Evolutionary conservation across 2,888 invertebrate species (phyloP), one percentile per base, ranked within the genome.

Genomic region (Drosophila longiperda): DNA sequence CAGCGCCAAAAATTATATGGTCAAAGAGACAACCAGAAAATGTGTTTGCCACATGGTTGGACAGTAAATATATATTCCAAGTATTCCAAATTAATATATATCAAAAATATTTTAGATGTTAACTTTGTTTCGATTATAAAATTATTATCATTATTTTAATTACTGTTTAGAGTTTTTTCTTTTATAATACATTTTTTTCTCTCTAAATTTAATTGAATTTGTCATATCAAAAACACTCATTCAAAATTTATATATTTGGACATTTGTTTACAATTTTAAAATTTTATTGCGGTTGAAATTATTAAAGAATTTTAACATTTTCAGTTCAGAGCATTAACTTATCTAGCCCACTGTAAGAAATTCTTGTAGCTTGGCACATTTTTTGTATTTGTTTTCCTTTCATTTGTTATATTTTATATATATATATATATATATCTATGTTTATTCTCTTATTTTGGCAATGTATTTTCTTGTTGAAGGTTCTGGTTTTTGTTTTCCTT

Each of bases 1-100:
- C 83, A 77, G 54, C 72, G 67, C 55, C 78, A 57, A 77, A 77
- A 74, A 64, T 67, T 66, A 78, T 78, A 45, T 34, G 75, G 78
- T 78, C 78, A 75, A 72, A 71, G 65, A 52, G 78, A 62, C 59
- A 68, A 45, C 45, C 78, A 75, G 66, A 61, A 74, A 68, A 76
- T 65, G 73, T 66, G 59, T 73, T 62, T 77, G 70, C 53, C 70
- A 64, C 62, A 57, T 71, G 68, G 63, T 55, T 54, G 62, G 54
- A 69, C 72, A 59, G 33, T 55, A 69, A 53, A 69, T 61, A 67
- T 69, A 67, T 69, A 58, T 53, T 45, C 40, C 53, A 42, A 29
- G 42, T 32, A 52, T 29, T 23, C n/a, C 32, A 74, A 45, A 26
- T 38, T 34, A n/a, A 5, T 17, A 57, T 45, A n/a, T 26, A 34